Evolutionary conservation across 64 coral and sea anemone genomes (phyloP), one percentile per base, ranked within the genome.

Genomic region (Pachyseris speciosa): DNA sequence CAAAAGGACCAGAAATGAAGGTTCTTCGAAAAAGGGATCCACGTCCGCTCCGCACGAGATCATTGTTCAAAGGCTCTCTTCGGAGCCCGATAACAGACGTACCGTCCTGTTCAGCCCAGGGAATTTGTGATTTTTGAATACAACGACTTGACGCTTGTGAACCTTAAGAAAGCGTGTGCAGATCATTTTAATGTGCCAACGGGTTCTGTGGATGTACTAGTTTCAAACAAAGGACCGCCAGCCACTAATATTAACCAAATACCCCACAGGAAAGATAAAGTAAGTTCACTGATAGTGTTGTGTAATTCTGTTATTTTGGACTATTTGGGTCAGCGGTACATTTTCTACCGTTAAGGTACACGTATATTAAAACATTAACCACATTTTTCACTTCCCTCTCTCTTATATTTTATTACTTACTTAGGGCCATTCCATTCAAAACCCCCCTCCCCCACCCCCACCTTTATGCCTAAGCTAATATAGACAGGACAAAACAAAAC

Each of bases 11-110:
- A 89, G 74, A 51, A 89, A 78, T 36, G 77, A 89, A 79, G 73
- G 55, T 37, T 24, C 16, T 60, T 60, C 1, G 20, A 65, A 65
- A 13, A 65, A 65, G 7, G 63, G 63, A 31, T 65, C 63, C 63
- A 28, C 27, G 74, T 43, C 79, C 26, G 50, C 74, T 5, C 88
- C 88, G 30, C 74, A 81, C 9, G 88, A 83, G 61, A 91, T 91
- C 22, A 88, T 95, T 36, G 83, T 95, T 19, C 94, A 91, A 50
- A 59, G 94, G 37, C 43, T 95, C 27, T 88, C 83, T 11, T 91
- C 88, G 2, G 88, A 95, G 65, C 57, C 83, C 30, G 84, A 91
- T 55, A 91, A 87, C 75, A 91, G 36, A 91, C 94, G 13, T 91
- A 90, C 60, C 43, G 42, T 47, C 87, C 93, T 7, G 69, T 87